Conservation (phyloP, 2,113 vertebrate genomes). For the Phodopus roborovskii region DNA sequence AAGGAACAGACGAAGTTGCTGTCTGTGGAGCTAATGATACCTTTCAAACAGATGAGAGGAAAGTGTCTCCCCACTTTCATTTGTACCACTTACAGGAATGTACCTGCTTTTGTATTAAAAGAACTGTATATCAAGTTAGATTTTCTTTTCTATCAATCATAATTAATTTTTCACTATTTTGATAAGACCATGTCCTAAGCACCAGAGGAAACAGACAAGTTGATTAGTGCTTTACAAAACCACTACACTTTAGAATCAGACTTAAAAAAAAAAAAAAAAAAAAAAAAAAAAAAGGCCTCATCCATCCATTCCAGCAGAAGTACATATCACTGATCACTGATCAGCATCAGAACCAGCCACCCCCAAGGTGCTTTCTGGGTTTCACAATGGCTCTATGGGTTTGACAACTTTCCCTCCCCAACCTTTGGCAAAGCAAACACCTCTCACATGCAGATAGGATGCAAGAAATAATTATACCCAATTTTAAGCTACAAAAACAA, state of each 20-base stretch:
- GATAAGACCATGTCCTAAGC: conserved; percentile 55
- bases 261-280: conserved; percentile 58
- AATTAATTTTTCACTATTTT: conserved; percentile 68
- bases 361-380: neutral
- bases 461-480: conserved; percentile 14
- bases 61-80: conserved; percentile 58
- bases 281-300: conserved; percentile 50
- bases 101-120: conserved; percentile 68
- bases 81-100: conserved; percentile 64
- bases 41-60: conserved; percentile 46
- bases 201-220: conserved; percentile 59
- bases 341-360: neutral
- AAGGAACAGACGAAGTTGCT: conserved; percentile 46
- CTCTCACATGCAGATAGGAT: neutral
- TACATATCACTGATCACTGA: neutral
- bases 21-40: conserved; percentile 61
- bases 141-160: conserved; percentile 68
- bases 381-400: neutral
- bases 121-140: conserved; percentile 62
- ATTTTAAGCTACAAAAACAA: conserved; percentile 36
- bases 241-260: conserved; percentile 57
- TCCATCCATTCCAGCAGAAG: neutral
- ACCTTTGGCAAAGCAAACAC: conserved; percentile 31
- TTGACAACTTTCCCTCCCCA: conserved; percentile 6
- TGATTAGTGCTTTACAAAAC: conserved; percentile 61